Evolutionary conservation across 2,113 vertebrate genomes (phyloP).

Genomic region (Calyptommatus sinebrachiatus): DNA sequence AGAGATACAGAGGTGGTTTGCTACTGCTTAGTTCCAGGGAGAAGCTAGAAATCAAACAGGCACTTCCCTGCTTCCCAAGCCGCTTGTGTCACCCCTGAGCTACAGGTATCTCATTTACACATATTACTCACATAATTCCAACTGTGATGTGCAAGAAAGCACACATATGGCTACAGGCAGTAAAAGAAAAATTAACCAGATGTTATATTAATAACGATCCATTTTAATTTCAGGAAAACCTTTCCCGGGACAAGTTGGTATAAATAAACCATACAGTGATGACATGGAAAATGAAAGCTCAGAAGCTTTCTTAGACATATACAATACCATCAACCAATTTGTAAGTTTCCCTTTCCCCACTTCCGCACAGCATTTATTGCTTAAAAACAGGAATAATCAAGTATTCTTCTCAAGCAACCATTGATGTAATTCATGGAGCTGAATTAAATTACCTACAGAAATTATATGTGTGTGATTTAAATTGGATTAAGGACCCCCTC

Average conservation of each 20-base stretch:
- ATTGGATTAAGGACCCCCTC: no score
- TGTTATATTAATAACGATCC: constrained; percentile 29
- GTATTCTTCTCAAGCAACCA: neutral
- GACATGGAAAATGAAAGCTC: fast-evolving
- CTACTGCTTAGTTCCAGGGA: no score
- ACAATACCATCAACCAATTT: fast-evolving
- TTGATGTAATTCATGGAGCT: neutral
- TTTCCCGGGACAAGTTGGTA: neutral
- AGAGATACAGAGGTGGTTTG: no score
- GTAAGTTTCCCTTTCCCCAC: constrained; percentile 60
- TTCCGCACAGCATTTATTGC: neutral
- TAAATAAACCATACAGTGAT: fast-evolving
- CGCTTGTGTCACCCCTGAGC: no score
- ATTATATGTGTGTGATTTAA: no score
- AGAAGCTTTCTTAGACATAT: fast-evolving
- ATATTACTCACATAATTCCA: no score
- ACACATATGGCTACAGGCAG: neutral
- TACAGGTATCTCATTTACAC: no score
- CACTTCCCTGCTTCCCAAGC: no score
- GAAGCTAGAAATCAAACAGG: no score
- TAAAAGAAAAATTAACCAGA: neutral
- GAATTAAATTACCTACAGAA: neutral
- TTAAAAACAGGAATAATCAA: neutral
- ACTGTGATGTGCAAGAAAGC: no score
- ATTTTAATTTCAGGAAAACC: constrained; percentile 58